Conservation (phyloP, 2,113 vertebrate genomes). For the Colinus virginianus region DNA sequence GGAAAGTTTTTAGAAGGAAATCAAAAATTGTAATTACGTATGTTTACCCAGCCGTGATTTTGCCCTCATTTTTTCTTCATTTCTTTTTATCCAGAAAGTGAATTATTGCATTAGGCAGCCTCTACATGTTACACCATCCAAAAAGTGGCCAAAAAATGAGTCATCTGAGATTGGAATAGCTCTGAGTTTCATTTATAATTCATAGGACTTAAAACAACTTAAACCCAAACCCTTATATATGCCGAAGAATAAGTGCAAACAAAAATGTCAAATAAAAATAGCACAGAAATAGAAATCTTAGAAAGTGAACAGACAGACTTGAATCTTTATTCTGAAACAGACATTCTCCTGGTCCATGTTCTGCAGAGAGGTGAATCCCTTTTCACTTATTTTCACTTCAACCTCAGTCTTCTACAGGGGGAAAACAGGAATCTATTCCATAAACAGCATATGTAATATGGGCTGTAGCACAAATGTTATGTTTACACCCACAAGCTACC, state of each 20-base stretch:
- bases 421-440: background rate
- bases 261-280: background rate
- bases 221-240: background rate
- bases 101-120: background rate
- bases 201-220: background rate
- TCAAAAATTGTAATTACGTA: background rate
- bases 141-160: slow-evolving; percentile 11
- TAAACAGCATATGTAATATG: background rate
- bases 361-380: background rate
- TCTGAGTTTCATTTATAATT: slow-evolving; percentile 2
- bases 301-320: background rate
- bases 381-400: background rate
- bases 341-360: background rate
- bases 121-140: background rate
- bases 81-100: background rate
- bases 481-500: background rate
- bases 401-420: background rate
- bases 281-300: background rate
- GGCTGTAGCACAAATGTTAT: background rate
- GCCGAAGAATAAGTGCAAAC: background rate
- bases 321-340: background rate
- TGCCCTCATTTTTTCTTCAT: background rate
- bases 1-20: background rate
- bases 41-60: background rate
- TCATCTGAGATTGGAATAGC: background rate